Conservation (phyloP, 2,797 vertebrate genomes). For the Sarcophilus harrisii region DNA sequence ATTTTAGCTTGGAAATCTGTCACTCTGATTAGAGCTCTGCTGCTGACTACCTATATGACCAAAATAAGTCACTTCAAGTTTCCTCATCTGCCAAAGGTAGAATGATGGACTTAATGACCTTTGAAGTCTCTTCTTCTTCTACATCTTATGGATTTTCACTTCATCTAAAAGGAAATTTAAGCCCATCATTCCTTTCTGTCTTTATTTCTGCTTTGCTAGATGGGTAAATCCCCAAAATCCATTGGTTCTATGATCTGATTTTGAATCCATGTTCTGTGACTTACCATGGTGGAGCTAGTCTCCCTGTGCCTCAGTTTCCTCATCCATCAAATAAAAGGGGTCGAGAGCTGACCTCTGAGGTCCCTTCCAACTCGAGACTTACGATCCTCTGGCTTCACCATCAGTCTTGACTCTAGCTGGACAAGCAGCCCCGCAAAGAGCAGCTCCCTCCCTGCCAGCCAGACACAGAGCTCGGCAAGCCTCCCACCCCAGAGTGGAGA, state of each 20-base stretch:
- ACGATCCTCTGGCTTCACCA: not conserved
- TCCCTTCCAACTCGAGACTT: not conserved
- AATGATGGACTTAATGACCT: not conserved
- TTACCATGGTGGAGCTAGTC: not conserved
- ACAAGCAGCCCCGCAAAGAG: not conserved
- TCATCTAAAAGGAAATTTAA: not conserved
- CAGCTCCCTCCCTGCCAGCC: not conserved
- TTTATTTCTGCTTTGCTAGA: no score
- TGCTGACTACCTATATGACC: not conserved
- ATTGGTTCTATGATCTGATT: no score
- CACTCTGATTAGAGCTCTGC: not conserved
- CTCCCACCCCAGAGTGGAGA: conserved; percentile 17
- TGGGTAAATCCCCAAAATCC: not conserved
- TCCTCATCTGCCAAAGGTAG: not conserved
- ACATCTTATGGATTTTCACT: not conserved
- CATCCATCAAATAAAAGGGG: not conserved
- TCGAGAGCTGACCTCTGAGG: not conserved
- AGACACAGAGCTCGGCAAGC: conserved; percentile 16
- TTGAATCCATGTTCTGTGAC: not conserved
- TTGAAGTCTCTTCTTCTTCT: not conserved
- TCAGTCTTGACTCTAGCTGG: not conserved
- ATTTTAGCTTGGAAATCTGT: not conserved
- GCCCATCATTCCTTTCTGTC: not conserved
- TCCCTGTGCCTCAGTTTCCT: not conserved
- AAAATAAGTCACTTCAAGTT: not conserved